Conservation (phyloP, 2,888 invertebrate species). For the Tetropium fuscum region DNA sequence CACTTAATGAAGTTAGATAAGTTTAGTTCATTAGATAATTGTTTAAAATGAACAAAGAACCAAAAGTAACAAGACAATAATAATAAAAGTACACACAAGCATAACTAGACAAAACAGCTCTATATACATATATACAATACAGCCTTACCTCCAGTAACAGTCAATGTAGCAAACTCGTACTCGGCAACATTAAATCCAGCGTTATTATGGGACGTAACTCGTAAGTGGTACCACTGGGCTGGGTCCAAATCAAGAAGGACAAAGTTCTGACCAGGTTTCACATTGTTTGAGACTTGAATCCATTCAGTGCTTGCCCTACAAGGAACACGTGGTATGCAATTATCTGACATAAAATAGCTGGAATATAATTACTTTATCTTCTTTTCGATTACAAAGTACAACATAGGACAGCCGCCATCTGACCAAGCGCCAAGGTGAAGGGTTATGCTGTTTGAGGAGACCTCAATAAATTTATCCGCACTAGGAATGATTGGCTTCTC, state of each 20-base stretch:
- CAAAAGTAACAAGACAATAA: conserved; percentile 14
- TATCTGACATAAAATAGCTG: conserved; percentile 4
- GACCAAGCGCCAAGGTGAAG: conserved; percentile 94
- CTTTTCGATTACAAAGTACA: conserved; percentile 94
- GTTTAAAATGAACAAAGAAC: conserved; percentile 18
- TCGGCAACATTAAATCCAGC: conserved; percentile 96
- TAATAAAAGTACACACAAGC: conserved; percentile 20
- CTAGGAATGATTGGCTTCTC: conserved; percentile 94
- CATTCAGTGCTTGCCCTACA: conserved; percentile 85
- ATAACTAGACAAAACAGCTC: conserved; percentile 29
- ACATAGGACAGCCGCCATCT: conserved; percentile 95
- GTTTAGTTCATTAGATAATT: too few relatives aligned
- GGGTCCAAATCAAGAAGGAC: conserved; percentile 92
- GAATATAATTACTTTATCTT: conserved; percentile 82
- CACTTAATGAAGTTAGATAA: too few relatives aligned
- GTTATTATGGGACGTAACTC: conserved; percentile 94
- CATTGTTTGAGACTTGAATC: conserved; percentile 95
- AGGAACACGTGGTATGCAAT: conserved; percentile 30
- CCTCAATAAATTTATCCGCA: conserved; percentile 91
- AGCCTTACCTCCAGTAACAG: conserved; percentile 89
- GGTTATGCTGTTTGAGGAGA: conserved; percentile 93
- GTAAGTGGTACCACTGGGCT: conserved; percentile 92
- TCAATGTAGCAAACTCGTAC: conserved; percentile 95
- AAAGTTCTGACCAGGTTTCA: conserved; percentile 91
- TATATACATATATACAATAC: conserved; percentile 35